Evolutionary conservation across 2,797 vertebrate species (phyloP).

Genomic region (Scleropages formosus): DNA sequence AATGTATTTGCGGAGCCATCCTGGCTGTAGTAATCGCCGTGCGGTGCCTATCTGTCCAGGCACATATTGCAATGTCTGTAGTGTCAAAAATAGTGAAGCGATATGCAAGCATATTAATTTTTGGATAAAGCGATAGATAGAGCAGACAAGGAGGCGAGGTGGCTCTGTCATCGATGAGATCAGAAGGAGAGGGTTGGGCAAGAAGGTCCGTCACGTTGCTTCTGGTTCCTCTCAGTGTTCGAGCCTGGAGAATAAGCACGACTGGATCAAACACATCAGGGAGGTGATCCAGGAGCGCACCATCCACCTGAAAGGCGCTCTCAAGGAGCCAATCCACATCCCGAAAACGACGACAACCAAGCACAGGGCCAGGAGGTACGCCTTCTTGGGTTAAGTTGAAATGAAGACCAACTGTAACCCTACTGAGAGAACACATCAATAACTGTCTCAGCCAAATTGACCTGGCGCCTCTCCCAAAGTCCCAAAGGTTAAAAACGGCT

Average conservation of each 20-base stretch:
- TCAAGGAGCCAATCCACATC: slow-evolving; percentile 97
- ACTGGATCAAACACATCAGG: slow-evolving; percentile 98
- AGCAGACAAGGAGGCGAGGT: no score
- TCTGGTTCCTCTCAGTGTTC: slow-evolving; percentile 74
- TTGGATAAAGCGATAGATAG: slow-evolving; percentile 61
- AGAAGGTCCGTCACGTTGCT: not conserved
- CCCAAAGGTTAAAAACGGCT: not conserved
- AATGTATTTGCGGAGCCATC: not conserved
- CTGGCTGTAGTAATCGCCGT: not conserved
- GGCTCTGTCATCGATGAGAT: no score
- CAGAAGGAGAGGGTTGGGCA: not conserved
- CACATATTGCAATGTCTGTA: not conserved
- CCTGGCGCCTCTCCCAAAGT: not conserved
- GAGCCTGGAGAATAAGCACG: slow-evolving; percentile 98
- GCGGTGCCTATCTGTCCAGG: not conserved
- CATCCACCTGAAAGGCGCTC: slow-evolving; percentile 92
- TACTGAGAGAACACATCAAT: no score
- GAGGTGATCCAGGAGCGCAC: slow-evolving; percentile 98
- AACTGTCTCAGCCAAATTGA: no score
- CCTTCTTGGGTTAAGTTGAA: not conserved
- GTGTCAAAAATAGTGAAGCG: slow-evolving; percentile 68
- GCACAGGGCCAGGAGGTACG: slow-evolving; percentile 86
- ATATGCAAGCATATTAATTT: slow-evolving; percentile 61
- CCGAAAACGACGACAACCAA: slow-evolving; percentile 87
- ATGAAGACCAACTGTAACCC: no score